These are phyloP conservation scores for Tenthredo amoena DNA, from an alignment of 2,888 invertebrate genomes.

Conservation along the genomic window DNA sequence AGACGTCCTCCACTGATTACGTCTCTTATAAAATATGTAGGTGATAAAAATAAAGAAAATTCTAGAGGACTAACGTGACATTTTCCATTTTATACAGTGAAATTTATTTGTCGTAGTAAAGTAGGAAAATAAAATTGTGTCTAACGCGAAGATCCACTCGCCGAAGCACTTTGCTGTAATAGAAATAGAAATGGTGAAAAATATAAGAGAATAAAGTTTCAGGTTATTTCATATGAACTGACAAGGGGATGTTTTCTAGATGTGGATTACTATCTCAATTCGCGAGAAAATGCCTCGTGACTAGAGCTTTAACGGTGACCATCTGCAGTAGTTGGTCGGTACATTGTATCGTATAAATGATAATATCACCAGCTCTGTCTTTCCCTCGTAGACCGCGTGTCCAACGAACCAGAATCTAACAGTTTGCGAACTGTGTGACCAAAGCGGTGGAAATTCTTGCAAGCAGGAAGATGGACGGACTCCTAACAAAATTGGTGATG, in stretches of 20 bases:
- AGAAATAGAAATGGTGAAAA: not conserved
- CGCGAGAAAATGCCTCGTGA: not conserved
- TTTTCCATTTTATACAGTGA: not conserved
- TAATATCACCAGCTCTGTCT: not conserved
- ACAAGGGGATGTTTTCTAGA: not conserved
- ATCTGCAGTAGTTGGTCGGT: not conserved
- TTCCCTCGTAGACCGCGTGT: not conserved
- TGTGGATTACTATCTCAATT: slow-evolving; percentile 23
- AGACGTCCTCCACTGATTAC: not conserved
- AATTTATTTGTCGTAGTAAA: not conserved
- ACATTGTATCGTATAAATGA: not conserved
- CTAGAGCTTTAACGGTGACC: not conserved
- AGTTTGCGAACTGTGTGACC: slow-evolving; percentile 31
- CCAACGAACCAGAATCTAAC: slow-evolving; percentile 32
- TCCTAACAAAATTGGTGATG: slow-evolving; percentile 31
- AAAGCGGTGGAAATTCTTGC: slow-evolving; percentile 37
- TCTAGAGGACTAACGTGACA: not conserved
- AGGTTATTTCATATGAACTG: not conserved
- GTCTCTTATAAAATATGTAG: not conserved
- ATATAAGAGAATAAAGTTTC: not conserved
- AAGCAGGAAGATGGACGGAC: slow-evolving; percentile 13
- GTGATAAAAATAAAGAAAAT: not conserved
- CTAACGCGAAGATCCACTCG: not conserved
- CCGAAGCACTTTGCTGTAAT: not conserved
- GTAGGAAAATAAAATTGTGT: not conserved